Evolutionary conservation across 2,797 vertebrate species (phyloP).

Genomic region (Sebastes minor): DNA sequence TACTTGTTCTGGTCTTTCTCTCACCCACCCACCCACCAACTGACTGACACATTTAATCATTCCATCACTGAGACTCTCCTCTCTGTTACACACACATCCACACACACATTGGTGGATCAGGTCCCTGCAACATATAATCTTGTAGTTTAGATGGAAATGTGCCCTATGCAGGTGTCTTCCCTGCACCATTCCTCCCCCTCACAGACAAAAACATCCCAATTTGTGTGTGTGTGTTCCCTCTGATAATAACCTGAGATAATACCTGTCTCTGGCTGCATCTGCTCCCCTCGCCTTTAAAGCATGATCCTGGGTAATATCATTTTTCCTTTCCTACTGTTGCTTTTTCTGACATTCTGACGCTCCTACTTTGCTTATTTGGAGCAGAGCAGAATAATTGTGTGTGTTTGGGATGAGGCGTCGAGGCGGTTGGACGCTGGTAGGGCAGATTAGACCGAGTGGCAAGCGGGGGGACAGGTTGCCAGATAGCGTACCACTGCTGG

Average conservation of each 20-base stretch:
- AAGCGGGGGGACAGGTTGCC: constrained; percentile 32
- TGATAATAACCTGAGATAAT: constrained; percentile 46
- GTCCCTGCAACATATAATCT: constrained; percentile 47
- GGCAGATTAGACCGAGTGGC: constrained; percentile 33
- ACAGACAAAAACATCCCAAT: constrained; percentile 15
- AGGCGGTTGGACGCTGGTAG: constrained; percentile 38
- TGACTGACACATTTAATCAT: constrained; percentile 68
- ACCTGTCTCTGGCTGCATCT: constrained; percentile 21
- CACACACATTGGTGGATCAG: constrained; percentile 7
- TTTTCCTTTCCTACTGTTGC: not conserved
- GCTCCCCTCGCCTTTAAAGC: constrained; percentile 2
- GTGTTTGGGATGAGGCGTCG: constrained; percentile 7
- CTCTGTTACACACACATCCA: not conserved
- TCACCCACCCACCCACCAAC: constrained; percentile 40
- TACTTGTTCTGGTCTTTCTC: constrained; percentile 3
- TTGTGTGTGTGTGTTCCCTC: constrained; percentile 14
- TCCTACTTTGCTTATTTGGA: not conserved
- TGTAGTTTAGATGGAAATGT: constrained; percentile 59
- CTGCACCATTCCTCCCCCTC: constrained; percentile 10
- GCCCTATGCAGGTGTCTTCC: constrained; percentile 37
- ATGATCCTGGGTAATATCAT: constrained; percentile 20
- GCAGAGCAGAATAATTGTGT: constrained; percentile 15
- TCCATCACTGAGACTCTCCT: constrained; percentile 36
- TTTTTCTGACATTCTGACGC: not conserved
- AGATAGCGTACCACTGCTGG: constrained; percentile 38